A percentile compares a stretch with the other conserved stretches of the same genome.
Evolutionary conservation across 2,888 invertebrate species (phyloP).

Genomic region (Acleris cristana): DNA sequence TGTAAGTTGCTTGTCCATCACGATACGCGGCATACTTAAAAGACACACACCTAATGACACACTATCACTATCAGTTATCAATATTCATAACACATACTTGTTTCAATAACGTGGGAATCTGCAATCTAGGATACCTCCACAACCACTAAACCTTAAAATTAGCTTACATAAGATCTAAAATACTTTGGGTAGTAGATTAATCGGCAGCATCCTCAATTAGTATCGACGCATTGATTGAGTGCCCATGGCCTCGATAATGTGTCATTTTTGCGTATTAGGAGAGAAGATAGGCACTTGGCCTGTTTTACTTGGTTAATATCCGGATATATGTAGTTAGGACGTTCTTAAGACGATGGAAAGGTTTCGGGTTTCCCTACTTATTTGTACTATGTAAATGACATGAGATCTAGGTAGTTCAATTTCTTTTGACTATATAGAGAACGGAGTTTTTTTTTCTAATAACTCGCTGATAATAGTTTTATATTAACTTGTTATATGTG

Average conservation of each 20-base stretch:
- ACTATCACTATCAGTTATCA: constrained; percentile 19
- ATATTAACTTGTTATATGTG: too few relatives aligned
- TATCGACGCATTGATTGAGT: constrained; percentile 6
- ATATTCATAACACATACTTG: constrained; percentile 33
- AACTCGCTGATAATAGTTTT: too few relatives aligned
- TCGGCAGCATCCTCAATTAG: constrained; percentile 23
- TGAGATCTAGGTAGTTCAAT: too few relatives aligned
- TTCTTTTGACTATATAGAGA: too few relatives aligned
- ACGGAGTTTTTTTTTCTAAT: too few relatives aligned
- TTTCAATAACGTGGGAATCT: constrained; percentile 34
- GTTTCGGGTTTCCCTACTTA: too few relatives aligned
- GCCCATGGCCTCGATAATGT: not conserved
- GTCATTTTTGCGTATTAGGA: constrained; percentile 2
- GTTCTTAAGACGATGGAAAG: not conserved
- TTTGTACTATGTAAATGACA: too few relatives aligned
- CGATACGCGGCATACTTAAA: not conserved
- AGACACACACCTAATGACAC: constrained; percentile 15
- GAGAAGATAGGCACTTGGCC: not conserved
- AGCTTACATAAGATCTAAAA: not conserved
- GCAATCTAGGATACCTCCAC: constrained; percentile 13
- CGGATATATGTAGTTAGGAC: not conserved
- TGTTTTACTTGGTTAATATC: not conserved
- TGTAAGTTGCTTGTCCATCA: not conserved
- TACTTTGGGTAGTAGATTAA: constrained; percentile 7
- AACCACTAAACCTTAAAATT: not conserved